Evolutionary conservation across 2,797 vertebrate genomes (phyloP).

Genomic region (Danio choprae): DNA sequence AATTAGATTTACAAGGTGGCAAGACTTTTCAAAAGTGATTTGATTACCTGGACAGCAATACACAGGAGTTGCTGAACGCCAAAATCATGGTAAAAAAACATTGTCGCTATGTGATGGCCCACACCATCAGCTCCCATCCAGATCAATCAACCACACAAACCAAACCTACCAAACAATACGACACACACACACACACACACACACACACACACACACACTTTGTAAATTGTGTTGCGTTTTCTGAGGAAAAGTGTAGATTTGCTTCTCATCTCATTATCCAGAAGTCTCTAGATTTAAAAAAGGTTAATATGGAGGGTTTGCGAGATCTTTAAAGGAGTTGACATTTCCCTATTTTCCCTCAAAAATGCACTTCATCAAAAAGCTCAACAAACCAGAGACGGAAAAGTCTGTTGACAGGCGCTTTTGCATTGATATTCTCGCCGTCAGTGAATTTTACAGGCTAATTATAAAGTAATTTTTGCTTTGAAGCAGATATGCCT

Average conservation of each 20-base stretch:
- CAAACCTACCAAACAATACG: conserved; percentile 16
- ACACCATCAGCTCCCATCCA: background rate
- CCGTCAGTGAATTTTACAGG: conserved; percentile 64
- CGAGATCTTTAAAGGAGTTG: conserved; percentile 49
- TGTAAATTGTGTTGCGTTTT: background rate
- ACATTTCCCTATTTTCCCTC: conserved; percentile 45
- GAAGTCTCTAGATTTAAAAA: conserved; percentile 31
- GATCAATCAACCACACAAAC: background rate
- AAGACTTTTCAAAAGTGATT: conserved; percentile 59
- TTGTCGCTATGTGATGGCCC: conserved; percentile 1
- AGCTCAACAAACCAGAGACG: conserved; percentile 53
- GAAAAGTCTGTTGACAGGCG: conserved; percentile 59
- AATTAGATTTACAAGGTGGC: conserved; percentile 67
- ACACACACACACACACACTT: background rate
- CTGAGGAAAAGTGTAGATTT: conserved; percentile 5
- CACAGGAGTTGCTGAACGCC: conserved; percentile 30
- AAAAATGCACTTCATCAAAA: conserved; percentile 55
- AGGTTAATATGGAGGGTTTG: conserved; percentile 31
- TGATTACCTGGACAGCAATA: conserved; percentile 52
- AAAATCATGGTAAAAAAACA: conserved; percentile 12
- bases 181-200: background rate
- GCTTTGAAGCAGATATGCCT: conserved; percentile 65
- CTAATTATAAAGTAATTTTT: conserved; percentile 64
- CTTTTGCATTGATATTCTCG: conserved; percentile 60
- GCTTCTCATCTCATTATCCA: conserved; percentile 26